A percentile compares a stretch with the other conserved stretches of the same genome.
Evolutionary conservation across 2,113 vertebrate species (phyloP).

Genomic region (Motacilla alba): DNA sequence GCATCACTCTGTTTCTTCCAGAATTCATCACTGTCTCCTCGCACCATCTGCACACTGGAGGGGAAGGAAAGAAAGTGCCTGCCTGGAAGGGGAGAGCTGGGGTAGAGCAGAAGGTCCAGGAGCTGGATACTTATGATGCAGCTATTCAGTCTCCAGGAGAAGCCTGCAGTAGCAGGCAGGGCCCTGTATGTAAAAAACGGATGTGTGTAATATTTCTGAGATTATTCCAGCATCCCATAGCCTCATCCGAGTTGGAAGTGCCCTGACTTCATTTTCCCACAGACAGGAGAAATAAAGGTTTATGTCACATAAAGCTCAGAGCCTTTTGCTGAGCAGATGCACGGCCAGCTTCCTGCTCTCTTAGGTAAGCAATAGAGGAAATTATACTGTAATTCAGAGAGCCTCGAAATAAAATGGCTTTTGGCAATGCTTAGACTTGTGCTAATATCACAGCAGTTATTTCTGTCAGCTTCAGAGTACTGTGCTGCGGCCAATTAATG

Average conservation of each 20-base stretch:
- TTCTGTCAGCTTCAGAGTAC: constrained; percentile 16
- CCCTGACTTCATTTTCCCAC: constrained; percentile 9
- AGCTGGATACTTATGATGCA: background rate
- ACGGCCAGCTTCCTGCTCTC: constrained; percentile 11
- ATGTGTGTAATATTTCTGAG: background rate
- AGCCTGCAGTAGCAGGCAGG: background rate
- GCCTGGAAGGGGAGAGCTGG: background rate
- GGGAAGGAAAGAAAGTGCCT: background rate
- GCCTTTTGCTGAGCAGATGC: background rate
- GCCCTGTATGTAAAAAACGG: background rate
- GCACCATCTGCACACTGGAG: rapidly evolving
- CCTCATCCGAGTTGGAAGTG: background rate
- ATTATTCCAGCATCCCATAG: background rate
- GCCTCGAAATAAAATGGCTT: background rate
- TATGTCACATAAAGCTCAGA: background rate
- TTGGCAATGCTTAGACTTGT: constrained; percentile 6
- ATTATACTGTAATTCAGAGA: constrained; percentile 37
- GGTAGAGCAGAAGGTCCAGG: background rate
- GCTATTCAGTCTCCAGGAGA: background rate
- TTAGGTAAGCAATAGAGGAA: constrained; percentile 43
- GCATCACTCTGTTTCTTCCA: background rate
- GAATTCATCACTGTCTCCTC: background rate
- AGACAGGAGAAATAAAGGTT: background rate
- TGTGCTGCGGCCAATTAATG: background rate
- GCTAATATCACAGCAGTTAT: constrained; percentile 18